Base-by-base conservation (phyloP, 1,140 invertebrate species). In the Meteorus sp. region DNA sequence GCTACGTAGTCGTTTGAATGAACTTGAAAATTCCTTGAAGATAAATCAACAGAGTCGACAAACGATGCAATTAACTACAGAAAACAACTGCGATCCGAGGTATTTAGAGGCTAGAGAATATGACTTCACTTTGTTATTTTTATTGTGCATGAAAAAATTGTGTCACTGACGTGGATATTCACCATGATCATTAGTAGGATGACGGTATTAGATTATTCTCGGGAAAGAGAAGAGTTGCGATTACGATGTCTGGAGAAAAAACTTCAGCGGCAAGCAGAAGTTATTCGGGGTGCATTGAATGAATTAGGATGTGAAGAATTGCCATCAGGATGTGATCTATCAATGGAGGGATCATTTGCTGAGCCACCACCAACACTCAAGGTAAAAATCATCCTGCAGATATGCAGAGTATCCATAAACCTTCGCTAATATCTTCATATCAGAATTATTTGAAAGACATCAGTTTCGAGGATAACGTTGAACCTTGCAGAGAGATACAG, bases 291-390 rank as follows among this genome's bases (percentile, higher is more conserved):
- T 29, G 89, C 92, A n/a, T 77, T 96, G 29, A 89, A 89, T 58
- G 88, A 92, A 72, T 81, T 94, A 3, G 92, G 92, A 27, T 92
- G 91, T 65, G 90, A 93, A 74, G 89, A 93, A 77, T 84, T 91
- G 39, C 92, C 92, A 22, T 87, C 87, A n/a, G 92, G 89, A 43
- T 90, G 91, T 71, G 91, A 93, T 64, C 72, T 89, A 25, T 83
- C 85, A 1, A 81, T 87, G 59, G 86, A 88, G 68, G 81, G 78
- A 64, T 77, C 77, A 20, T 79, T 79, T 41, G 70, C 72, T 1
- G 78, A 80, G 29, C 68, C 75, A 3, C 63, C 74, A 8, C 48
- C 69, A 48, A 71, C 66, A 25, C 72, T 44, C 35, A 78, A 77
- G 67, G 77, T 79, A 70, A 53, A 20, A 7, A 50, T 50, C 17